phyloP scores from a whole-genome alignment of 2,113 vertebrate species.

The Delphinapterus leucas region DNA sequence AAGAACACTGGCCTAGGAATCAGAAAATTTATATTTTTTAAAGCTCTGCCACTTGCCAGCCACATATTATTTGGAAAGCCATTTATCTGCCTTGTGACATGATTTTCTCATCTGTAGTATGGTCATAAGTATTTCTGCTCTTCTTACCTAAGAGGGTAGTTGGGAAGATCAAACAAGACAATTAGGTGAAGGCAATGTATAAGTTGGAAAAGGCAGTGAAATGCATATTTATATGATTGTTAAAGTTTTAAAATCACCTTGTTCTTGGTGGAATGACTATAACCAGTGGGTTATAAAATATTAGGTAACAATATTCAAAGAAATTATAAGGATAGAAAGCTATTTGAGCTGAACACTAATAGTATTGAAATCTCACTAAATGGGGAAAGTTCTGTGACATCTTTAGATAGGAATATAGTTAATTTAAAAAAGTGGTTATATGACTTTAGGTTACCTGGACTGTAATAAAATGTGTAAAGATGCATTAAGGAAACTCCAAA shows the following conservation, averaged over 20 bases:
- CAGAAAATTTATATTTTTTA: slow-evolving; percentile 16
- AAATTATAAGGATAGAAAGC: background rate
- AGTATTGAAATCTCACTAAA: slow-evolving; percentile 31
- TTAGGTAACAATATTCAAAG: slow-evolving; percentile 31
- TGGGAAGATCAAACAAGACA: background rate
- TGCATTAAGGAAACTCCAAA: slow-evolving; percentile 30
- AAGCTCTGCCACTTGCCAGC: background rate
- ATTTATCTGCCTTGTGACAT: slow-evolving; percentile 19
- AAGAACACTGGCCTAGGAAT: background rate
- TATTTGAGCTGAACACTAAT: background rate
- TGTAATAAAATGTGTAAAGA: slow-evolving; percentile 44
- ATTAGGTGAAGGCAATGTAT: background rate
- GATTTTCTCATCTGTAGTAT: background rate
- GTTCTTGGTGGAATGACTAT: background rate
- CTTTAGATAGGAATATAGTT: slow-evolving; percentile 20
- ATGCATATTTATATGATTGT: background rate
- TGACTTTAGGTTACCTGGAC: slow-evolving; percentile 17
- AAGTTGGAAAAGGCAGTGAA: background rate
- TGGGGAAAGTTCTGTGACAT: background rate
- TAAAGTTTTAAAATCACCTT: slow-evolving; percentile 2
- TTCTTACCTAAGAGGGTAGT: background rate
- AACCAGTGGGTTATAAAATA: background rate
- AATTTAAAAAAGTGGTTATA: slow-evolving; percentile 18
- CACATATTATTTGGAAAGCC: background rate
- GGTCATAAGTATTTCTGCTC: slow-evolving; percentile 23